Percentiles rank a stretch among this genome's conserved stretches.
Conservation (phyloP, 2,797 vertebrate genomes). For the Oreochromis grahami region DNA sequence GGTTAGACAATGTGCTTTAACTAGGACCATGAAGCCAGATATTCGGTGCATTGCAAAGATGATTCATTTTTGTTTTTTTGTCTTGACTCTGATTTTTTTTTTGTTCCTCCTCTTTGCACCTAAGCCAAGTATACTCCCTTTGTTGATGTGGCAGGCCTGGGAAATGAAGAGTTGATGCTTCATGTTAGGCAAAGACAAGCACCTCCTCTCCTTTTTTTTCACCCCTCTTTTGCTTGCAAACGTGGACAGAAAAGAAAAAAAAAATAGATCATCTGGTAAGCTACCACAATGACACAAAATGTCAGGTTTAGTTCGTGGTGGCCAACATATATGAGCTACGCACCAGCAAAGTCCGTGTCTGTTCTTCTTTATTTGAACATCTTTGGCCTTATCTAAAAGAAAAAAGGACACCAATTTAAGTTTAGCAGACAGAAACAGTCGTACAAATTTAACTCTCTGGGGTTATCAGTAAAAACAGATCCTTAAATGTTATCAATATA, state of each 20-base stretch:
- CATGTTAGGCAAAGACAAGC: slow-evolving; percentile 54
- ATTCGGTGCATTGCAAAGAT: not conserved
- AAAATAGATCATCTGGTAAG: slow-evolving; percentile 18
- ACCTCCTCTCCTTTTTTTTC: slow-evolving; percentile 38
- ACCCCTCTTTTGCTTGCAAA: slow-evolving; percentile 51
- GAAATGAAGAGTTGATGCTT: slow-evolving; percentile 62
- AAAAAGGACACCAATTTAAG: not conserved
- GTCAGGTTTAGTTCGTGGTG: not conserved
- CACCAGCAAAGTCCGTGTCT: not conserved
- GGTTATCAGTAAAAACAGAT: not conserved
- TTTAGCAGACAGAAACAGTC: not conserved
- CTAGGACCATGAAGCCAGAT: slow-evolving; percentile 22
- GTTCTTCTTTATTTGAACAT: not conserved
- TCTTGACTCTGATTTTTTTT: slow-evolving; percentile 39
- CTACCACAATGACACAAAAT: slow-evolving; percentile 35
- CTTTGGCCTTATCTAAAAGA: not conserved
- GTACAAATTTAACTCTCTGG: not conserved
- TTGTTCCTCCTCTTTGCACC: slow-evolving; percentile 57
- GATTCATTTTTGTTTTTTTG: slow-evolving; percentile 35
- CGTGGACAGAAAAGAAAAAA: slow-evolving; percentile 55
- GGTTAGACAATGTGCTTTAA: not conserved
- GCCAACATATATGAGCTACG: not conserved
- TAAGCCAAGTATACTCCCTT: slow-evolving; percentile 62
- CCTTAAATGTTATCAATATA: not conserved
- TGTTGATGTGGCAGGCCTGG: slow-evolving; percentile 83